phyloP scores from a whole-genome alignment of 2,888 invertebrate species.

The Tetragonisca angustula region DNA sequence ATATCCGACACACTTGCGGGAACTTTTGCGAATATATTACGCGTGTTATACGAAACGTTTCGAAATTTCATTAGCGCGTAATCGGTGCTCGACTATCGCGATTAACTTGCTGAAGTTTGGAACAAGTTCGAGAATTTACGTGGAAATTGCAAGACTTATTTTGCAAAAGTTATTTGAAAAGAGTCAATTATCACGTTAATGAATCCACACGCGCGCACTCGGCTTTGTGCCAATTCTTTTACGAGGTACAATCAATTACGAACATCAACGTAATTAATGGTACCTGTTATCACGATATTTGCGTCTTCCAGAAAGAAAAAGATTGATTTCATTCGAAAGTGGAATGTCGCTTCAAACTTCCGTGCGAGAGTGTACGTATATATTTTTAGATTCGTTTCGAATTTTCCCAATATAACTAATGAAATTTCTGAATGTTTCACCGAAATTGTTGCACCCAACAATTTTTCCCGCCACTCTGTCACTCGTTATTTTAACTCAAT shows the following conservation, averaged over 20 bases:
- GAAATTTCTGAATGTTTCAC: too few relatives aligned
- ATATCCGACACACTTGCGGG: background rate
- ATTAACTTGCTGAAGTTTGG: background rate
- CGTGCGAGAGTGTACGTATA: too few relatives aligned
- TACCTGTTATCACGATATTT: too few relatives aligned
- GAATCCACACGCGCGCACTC: too few relatives aligned
- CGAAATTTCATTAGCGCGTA: background rate
- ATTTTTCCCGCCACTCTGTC: background rate
- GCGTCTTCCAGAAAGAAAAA: too few relatives aligned
- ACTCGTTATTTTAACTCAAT: conserved; percentile 27
- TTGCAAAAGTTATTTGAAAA: background rate
- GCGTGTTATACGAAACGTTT: background rate
- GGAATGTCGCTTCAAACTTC: too few relatives aligned
- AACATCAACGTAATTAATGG: too few relatives aligned
- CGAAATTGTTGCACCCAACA: background rate
- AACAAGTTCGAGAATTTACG: background rate
- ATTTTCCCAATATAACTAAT: too few relatives aligned
- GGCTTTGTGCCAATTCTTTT: too few relatives aligned
- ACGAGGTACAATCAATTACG: too few relatives aligned
- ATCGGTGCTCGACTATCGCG: background rate
- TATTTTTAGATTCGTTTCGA: too few relatives aligned
- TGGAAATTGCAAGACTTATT: background rate
- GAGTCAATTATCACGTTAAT: background rate
- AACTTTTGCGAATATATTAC: background rate
- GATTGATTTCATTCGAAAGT: too few relatives aligned